Evolutionary conservation across 2,797 vertebrate species (phyloP), one percentile per base, ranked within the genome.

Genomic region (Xiphorhynchus erythropygius): DNA sequence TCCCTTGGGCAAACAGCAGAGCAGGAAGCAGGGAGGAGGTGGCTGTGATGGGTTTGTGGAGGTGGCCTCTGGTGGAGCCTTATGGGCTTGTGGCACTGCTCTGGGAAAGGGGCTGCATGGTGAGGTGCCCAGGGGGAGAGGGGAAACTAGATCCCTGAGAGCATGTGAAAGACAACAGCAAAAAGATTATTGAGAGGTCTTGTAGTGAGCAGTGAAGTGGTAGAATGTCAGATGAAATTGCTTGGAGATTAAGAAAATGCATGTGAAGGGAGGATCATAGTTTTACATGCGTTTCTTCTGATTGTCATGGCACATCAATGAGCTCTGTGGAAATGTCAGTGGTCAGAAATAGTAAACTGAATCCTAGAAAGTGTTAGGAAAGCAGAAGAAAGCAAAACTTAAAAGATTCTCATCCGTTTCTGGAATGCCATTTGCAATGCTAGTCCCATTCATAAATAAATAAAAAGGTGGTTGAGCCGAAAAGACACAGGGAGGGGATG

Each of bases 41-140:
- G 0, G 52, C 79, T 37, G 70, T 10, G 23, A 2, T 67, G 8
- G 12, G 5, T 53, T 67, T 80, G 76, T 2, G 4, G 87, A 71
- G 62, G 33, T 2, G 2, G 50, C 25, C 47, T 4, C 59, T n/a
- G 18, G 27, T 18, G 42, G 42, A 39, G 32, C 60, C 13, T 6
- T 17, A 1, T 1, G 1, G 18, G 24, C 47, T 47, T 1, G 6
- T 30, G 69, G 8, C 11, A 25, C 55, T 30, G 28, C 47, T 37
- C 39, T 11, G 37, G 53, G 50, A 13, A 70, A 49, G 84, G 32
- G 47, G 59, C 27, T 18, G 55, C 23, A 2, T 3, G 39, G 50
- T 0, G 0, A 60, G 44, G 17, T 37, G 50, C 42, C 42, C 30
- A 12, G 0, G 3, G 4, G 57, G 28, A 53, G 39, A 63, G 49